phyloP scores from a whole-genome alignment of 2,797 vertebrate species.

The Mycteria americana region DNA sequence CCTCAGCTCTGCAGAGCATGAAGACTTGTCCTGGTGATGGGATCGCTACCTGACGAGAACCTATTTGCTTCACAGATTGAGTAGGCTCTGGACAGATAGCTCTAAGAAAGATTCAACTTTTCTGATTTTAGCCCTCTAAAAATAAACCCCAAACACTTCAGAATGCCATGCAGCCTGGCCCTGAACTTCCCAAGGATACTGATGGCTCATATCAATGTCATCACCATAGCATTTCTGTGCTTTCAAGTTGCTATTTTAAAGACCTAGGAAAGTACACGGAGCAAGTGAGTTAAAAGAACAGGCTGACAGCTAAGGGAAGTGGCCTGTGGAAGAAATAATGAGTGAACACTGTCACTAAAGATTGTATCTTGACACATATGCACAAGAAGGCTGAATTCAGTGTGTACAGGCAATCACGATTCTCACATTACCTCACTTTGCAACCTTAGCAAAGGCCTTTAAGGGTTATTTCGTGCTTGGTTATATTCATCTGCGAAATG shows the following conservation, averaged over 20 bases:
- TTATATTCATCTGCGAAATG: conserved; percentile 32
- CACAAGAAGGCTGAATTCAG: not conserved
- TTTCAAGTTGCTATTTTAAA: conserved; percentile 9
- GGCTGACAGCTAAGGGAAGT: not conserved
- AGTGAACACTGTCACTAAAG: conserved; percentile 1
- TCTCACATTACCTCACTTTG: conserved; percentile 15
- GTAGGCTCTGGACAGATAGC: not conserved
- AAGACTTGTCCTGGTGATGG: not conserved
- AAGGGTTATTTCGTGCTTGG: not conserved
- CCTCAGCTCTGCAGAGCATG: not conserved
- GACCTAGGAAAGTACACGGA: not conserved
- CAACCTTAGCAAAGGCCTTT: not conserved
- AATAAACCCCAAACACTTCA: not conserved
- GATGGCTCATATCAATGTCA: not conserved
- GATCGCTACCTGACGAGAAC: not conserved
- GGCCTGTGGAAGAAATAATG: conserved; percentile 6
- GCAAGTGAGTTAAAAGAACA: not conserved
- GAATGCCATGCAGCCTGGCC: not conserved
- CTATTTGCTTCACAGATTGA: not conserved
- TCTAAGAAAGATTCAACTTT: not conserved
- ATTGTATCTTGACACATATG: conserved; percentile 12
- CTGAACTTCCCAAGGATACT: not conserved
- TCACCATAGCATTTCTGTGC: not conserved
- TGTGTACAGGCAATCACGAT: not conserved
- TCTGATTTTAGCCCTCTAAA: not conserved